Conservation (phyloP, 2,888 invertebrate species). For the Drosophila phalerata region DNA sequence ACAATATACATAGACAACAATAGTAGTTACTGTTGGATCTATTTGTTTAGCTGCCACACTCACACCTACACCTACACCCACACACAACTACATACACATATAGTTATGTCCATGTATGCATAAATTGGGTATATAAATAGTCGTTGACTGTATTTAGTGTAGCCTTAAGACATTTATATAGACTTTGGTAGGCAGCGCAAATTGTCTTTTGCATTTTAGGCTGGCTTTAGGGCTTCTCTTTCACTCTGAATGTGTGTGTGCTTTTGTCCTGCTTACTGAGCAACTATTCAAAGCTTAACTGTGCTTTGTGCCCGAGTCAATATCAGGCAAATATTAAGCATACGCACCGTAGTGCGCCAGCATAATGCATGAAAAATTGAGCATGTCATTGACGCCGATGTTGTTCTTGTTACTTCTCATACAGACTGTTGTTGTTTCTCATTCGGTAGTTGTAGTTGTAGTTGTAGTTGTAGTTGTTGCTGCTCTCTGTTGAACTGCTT, state of each 20-base stretch:
- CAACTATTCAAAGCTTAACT: constrained; percentile 78
- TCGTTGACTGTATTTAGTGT: constrained; percentile 24
- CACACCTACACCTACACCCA: neutral
- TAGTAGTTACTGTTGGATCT: constrained; percentile 55
- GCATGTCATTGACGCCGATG: constrained; percentile 75
- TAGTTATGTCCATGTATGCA: constrained; percentile 13
- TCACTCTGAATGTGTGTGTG: neutral
- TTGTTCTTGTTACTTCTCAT: constrained; percentile 1
- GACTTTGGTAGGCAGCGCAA: constrained; percentile 59
- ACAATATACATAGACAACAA: constrained; percentile 32
- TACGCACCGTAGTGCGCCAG: constrained; percentile 61
- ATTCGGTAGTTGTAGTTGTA: constrained; percentile 2
- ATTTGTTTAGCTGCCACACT: constrained; percentile 35
- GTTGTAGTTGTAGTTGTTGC: constrained; percentile 5
- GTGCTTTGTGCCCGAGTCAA: constrained; percentile 66
- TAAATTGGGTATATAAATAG: constrained; percentile 34
- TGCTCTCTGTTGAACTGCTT: constrained; percentile 48
- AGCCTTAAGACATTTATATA: constrained; percentile 56
- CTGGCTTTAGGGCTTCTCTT: constrained; percentile 56
- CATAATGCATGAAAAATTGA: constrained; percentile 80
- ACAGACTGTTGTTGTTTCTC: constrained; percentile 1
- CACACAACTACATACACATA: constrained; percentile 3
- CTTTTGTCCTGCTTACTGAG: constrained; percentile 41
- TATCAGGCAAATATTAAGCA: constrained; percentile 74
- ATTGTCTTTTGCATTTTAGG: constrained; percentile 74